phyloP scores from a whole-genome alignment of 2,797 vertebrate species.

The Poeciliopsis paucimaculata region DNA sequence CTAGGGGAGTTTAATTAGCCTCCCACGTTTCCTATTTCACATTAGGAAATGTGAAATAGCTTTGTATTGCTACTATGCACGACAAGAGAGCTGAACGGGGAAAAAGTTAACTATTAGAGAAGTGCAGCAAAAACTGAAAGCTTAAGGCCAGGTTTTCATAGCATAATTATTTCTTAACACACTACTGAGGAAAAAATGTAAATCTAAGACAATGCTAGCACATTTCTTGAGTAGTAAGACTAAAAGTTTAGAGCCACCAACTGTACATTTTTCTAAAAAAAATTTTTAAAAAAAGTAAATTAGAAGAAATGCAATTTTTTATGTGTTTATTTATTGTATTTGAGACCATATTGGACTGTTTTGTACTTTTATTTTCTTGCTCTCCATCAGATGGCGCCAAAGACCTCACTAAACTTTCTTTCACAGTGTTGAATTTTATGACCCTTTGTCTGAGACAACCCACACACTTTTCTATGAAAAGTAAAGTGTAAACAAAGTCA shows the following conservation, averaged over 20 bases:
- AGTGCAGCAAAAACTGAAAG: not conserved
- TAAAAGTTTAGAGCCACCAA: not conserved
- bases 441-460: slow-evolving; percentile 39
- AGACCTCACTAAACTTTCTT: not conserved
- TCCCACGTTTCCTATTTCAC: too few species aligned
- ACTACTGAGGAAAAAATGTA: not conserved
- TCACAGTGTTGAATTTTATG: slow-evolving; percentile 7
- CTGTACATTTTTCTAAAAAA: not conserved
- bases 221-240: not conserved
- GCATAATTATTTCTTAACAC: not conserved
- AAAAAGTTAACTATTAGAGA: not conserved
- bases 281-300: not conserved
- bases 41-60: too few species aligned
- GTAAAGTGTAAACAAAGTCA: slow-evolving; percentile 41
- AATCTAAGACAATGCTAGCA: not conserved
- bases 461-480: slow-evolving; percentile 49
- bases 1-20: not conserved
- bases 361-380: not conserved
- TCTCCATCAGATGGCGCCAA: slow-evolving; percentile 60
- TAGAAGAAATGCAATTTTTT: too few species aligned
- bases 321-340: not conserved
- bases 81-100: not conserved
- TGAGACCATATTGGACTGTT: not conserved
- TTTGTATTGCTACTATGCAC: not conserved
- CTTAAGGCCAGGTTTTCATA: not conserved